A percentile compares a stretch with the other conserved stretches of the same genome.
Evolutionary conservation across 2,888 invertebrate species (phyloP).

Genomic region (Diarsia dahlii): DNA sequence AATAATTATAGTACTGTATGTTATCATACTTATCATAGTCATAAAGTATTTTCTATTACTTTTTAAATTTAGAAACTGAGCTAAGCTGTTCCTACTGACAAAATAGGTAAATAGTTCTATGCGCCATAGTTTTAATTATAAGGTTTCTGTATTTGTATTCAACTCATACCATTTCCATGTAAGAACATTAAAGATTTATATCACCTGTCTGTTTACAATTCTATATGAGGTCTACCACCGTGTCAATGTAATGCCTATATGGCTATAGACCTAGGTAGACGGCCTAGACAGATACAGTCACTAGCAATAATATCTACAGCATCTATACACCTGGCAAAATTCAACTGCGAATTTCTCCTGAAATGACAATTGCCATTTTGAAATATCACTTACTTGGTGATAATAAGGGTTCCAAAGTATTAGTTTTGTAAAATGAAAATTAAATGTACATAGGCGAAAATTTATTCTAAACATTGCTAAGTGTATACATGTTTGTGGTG

Average conservation of each 20-base stretch:
- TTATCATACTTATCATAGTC: not conserved
- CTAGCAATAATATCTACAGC: too few species aligned
- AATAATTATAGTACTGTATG: not conserved
- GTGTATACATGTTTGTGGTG: too few species aligned
- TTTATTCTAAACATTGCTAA: too few species aligned
- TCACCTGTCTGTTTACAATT: slow-evolving; percentile 16
- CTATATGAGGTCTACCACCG: not conserved
- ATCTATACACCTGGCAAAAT: too few species aligned
- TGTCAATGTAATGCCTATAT: not conserved
- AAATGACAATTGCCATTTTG: too few species aligned
- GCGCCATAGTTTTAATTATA: not conserved
- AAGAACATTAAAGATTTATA: slow-evolving; percentile 2
- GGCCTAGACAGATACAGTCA: not conserved
- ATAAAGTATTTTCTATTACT: not conserved
- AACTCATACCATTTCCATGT: not conserved
- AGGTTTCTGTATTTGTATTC: too few species aligned
- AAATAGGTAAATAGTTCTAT: not conserved
- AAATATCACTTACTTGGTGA: too few species aligned
- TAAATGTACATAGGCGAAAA: too few species aligned
- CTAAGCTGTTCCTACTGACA: not conserved
- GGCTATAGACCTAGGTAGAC: not conserved
- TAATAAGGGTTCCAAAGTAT: too few species aligned
- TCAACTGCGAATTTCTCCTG: too few species aligned
- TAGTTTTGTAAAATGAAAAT: too few species aligned
- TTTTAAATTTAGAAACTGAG: not conserved